Evolutionary conservation across 2,113 vertebrate species (phyloP), one percentile per base, ranked within the genome.

Genomic region (Dicentrarchus labrax): DNA sequence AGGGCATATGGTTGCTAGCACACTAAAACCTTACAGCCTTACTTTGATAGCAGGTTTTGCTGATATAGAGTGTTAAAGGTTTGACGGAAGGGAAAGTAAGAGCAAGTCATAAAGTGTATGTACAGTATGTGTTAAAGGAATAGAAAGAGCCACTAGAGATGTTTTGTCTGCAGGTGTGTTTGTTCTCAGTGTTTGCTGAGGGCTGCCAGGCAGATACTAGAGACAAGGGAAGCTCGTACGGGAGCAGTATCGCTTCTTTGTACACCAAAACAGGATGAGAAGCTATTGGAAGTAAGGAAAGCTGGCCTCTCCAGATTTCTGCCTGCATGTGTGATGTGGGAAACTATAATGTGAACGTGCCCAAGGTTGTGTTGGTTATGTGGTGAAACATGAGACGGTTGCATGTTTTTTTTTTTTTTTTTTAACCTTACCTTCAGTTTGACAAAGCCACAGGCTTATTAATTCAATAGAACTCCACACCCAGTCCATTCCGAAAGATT

Each of bases 161-260:
- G 73, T 86, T 88, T 91, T 64, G 48, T 82, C 72, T 83, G 41
- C 57, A 9, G 80, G 48, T 78, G 60, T 80, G 80, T 90, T 87
- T 90, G 85, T 68, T 80, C 68, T 76, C 54, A 12, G 8, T 93
- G 85, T 91, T 92, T 92, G 82, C 74, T 6, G 48, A 86, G 57
- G 61, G 82, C 79, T 62, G 24, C n/a, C 7, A 70, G 66, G 73
- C 71, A 84, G 82, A 84, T 80, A 79, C 71, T 51, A 45, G 57
- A 64, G 65, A 65, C 8, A 47, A 6, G 50, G 60, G 64, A 69
- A 36, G 17, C 56, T 86, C 48, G 30, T 30, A 30, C 30, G 30
- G 30, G 66, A 69, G 65, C 59, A 39, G 86, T 76, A 84, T 88
- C 84, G 22, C 82, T 89, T 87, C 84, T 76, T 72, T 47, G 48